Base-by-base conservation (phyloP, 2,888 invertebrate genomes). In the Agrochola lota region DNA sequence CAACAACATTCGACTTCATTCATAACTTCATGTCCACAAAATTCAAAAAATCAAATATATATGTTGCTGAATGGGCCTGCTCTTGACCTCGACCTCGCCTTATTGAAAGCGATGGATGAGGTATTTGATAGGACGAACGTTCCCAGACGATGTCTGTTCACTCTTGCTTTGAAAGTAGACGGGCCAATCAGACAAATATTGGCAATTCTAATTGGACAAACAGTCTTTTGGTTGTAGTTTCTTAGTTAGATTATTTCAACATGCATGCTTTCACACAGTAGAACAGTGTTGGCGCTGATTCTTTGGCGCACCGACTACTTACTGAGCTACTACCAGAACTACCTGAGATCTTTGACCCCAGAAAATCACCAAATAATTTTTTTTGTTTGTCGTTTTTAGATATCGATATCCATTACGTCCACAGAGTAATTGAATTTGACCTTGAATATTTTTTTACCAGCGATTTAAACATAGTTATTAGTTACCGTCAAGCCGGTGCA, bases 1-100 rank as follows among this genome's bases (percentile, higher is more conserved):
- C n/a, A n/a, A n/a, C n/a, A 55, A 30, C 52, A 52, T n/a, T 74
- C 74, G 49, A 59, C 59, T 35, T 66, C 81, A 78, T 81, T 55
- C 57, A 76, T 59, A 77, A 52, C 52, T 46, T 74, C 78, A 78
- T 81, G 66, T 46, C 26, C 52, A 81, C 35, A 26, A 15, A n/a
- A 81, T 46, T 15, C 2, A 46, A 15, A 46, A 46, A 46, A 46
- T 15, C 5, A 46, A 12, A 4, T 12, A 46, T 46, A 57, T 12
- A 6, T 46, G n/a, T 26, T 15, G 59, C 15, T 26, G n/a, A 59
- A 59, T 26, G 6, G 57, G n/a, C 26, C n/a, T 57, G n/a, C 26
- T 12, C 15, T 59, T 59, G 59, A 12, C 57, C 57, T n/a, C n/a
- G 5, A 57, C n/a, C 57, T 5, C n/a, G 12, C 57, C 11, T 57